Conservation (phyloP, 2,113 vertebrate species). For the Puma concolor region DNA sequence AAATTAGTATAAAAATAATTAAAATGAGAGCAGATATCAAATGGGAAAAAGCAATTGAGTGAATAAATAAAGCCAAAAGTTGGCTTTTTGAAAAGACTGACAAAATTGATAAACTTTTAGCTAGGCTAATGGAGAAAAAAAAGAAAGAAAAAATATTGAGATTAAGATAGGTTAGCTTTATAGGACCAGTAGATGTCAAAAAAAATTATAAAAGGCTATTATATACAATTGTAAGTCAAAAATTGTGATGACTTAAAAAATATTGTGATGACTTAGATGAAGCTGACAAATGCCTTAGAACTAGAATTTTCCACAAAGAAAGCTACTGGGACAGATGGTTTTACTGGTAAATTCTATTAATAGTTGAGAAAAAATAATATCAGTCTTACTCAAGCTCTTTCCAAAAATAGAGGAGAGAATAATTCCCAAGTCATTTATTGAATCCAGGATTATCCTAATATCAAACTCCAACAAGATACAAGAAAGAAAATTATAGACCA, state of each 20-base stretch:
- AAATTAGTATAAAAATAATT: not conserved
- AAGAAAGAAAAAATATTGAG: not conserved
- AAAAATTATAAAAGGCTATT: not conserved
- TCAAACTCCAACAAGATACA: not conserved
- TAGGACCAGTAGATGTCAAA: not conserved
- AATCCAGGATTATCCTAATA: not conserved
- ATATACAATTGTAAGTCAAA: not conserved
- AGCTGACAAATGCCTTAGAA: not conserved
- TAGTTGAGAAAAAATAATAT: not conserved
- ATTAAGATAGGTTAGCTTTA: not conserved
- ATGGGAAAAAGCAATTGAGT: not conserved
- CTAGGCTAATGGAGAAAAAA: not conserved
- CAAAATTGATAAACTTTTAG: not conserved
- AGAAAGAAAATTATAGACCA: not conserved
- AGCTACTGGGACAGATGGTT: not conserved
- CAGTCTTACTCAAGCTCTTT: not conserved
- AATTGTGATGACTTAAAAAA: not conserved
- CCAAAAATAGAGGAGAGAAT: not conserved
- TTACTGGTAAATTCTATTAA: slow-evolving; percentile 7
- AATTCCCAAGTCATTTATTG: not conserved
- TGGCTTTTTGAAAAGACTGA: not conserved
- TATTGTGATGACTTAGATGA: not conserved
- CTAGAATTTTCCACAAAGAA: slow-evolving; percentile 5
- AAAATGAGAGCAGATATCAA: not conserved
- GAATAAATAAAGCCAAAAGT: not conserved